Base-by-base conservation (phyloP, 2,888 invertebrate genomes). In the Cyclophora albipunctata region DNA sequence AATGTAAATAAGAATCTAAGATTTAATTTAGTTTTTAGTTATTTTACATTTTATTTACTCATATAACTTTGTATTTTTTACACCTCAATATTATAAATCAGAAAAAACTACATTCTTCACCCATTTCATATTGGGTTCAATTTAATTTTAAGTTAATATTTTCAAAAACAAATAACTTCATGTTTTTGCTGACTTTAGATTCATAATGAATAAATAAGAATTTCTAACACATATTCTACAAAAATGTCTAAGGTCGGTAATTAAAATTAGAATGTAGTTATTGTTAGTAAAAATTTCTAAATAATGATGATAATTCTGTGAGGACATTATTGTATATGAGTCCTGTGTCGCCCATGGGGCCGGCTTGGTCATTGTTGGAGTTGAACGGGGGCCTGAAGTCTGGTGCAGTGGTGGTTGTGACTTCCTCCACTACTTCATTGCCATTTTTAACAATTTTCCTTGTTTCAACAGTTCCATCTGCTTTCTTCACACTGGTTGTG, bases 381-480 rank as follows among this genome's bases (percentile, higher is more conserved):
- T 62, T 62, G 37, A 64, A 57, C 2, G 50, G 69, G 0, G 64
- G 68, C 46, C 62, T 62, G 1, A 55, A 48, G 44, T 75, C 71
- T 0, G 74, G 68, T 34, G 59, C 66, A 0, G 71, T 58, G 7
- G 73, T 65, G 2, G 78, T 79, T 2, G 74, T 71, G 0, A 78
- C 78, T 55, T 86, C 86, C 58, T 87, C 87, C 42, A 84, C 67
- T 3, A 84, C 73, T 45, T 82, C 82, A 61, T 84, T 73, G 1
- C 86, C 84, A 62, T 75, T 81, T 67, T 86, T 86, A 4, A 87
- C 69, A 57, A 87, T 86, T 49, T 77, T 74, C 43, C 72, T 73
- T 5, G 86, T 87, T 60, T 88, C 88, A 47, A 82, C 59, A 0
- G 82, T 70, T 6, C 88, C 88, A 57, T 88, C 87, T 0, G 87